Conservation (phyloP, 2,888 invertebrate genomes). For the Caenorhabditis sinica region DNA sequence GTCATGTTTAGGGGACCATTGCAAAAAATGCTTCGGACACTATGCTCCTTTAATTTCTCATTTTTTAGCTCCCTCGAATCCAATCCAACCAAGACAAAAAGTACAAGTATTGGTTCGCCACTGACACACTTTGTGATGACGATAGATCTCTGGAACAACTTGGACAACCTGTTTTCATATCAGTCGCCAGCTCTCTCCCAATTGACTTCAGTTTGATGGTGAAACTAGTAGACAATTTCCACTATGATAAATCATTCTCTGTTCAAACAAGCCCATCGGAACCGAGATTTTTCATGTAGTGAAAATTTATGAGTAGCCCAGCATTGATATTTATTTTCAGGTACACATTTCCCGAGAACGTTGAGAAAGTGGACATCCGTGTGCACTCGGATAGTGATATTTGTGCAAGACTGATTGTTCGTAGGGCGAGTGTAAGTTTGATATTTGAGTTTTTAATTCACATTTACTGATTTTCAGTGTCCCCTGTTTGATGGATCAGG, state of each 20-base stretch:
- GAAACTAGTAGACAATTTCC: not conserved
- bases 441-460: not conserved
- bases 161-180: not conserved
- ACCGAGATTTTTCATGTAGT: not conserved
- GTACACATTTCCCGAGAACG: not conserved
- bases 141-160: not conserved
- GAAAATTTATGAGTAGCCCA: not conserved
- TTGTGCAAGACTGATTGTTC: constrained; percentile 7
- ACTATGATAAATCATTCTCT: not conserved
- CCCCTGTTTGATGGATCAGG: constrained; percentile 3
- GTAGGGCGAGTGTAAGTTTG: not conserved
- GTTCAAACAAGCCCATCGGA: not conserved
- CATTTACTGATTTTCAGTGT: not conserved
- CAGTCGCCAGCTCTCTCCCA: constrained; percentile 4
- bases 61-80: constrained; percentile 5
- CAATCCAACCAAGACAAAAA: not conserved
- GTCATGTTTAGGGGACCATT: too few species aligned
- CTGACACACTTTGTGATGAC: constrained; percentile 19
- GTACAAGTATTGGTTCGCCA: not conserved
- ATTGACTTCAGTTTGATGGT: not conserved
- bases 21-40: too few species aligned
- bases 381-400: not conserved
- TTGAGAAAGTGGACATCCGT: not conserved
- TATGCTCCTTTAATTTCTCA: not conserved
- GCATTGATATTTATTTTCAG: not conserved